Percentiles rank a stretch among this genome's conserved stretches.
phyloP scores from a whole-genome alignment of 2,888 invertebrate genomes.

The Agrochola litura region DNA sequence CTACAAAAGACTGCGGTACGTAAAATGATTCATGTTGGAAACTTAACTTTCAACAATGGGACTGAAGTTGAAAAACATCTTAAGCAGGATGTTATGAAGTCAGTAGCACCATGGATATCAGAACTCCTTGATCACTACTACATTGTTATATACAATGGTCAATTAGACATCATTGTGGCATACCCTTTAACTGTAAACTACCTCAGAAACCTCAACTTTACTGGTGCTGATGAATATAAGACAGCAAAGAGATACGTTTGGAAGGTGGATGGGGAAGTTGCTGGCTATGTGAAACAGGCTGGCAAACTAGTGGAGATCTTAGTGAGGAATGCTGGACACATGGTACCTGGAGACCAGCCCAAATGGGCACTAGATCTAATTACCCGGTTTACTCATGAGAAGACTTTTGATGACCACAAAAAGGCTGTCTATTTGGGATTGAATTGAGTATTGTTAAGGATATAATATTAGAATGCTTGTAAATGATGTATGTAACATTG shows the following conservation, averaged over 20 bases:
- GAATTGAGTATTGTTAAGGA: slow-evolving; percentile 27
- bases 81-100: slow-evolving; percentile 95
- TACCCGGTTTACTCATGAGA: slow-evolving; percentile 91
- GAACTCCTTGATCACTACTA: slow-evolving; percentile 92
- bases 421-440: slow-evolving; percentile 59
- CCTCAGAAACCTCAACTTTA: slow-evolving; percentile 93
- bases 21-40: slow-evolving; percentile 96
- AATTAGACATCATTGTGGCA: slow-evolving; percentile 97
- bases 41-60: slow-evolving; percentile 92
- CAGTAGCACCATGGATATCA: slow-evolving; percentile 93
- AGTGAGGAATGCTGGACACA: slow-evolving; percentile 95
- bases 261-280: slow-evolving; percentile 92
- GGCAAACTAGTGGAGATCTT: slow-evolving; percentile 94
- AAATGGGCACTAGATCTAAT: slow-evolving; percentile 94
- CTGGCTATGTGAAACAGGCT: slow-evolving; percentile 94
- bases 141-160: slow-evolving; percentile 96
- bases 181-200: slow-evolving; percentile 96
- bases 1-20: slow-evolving; percentile 92
- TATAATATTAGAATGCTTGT: slow-evolving; percentile 3
- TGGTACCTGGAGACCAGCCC: slow-evolving; percentile 95
- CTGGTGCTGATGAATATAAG: slow-evolving; percentile 92
- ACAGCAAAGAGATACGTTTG: slow-evolving; percentile 92
- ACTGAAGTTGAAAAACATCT: slow-evolving; percentile 93
- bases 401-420: slow-evolving; percentile 77
- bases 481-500: slow-evolving; percentile 1